Evolutionary conservation across 2,888 invertebrate species (phyloP).

Genomic region (Lochmaea capreae): DNA sequence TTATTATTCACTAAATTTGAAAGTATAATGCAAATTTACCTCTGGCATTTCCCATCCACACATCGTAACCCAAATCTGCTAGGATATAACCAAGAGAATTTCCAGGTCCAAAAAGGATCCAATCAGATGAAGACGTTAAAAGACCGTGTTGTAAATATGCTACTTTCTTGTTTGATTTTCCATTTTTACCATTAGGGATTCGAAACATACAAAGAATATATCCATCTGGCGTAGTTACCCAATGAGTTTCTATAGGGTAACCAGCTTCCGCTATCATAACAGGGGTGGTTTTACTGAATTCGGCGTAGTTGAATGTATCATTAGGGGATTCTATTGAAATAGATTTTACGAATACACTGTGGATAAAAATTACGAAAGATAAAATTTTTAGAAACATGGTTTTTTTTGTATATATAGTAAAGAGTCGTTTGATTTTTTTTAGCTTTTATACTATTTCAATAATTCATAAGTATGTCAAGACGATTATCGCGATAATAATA

Average conservation of each 20-base stretch:
- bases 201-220: slow-evolving; percentile 70
- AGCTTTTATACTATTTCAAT: not conserved
- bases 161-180: slow-evolving; percentile 53
- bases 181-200: slow-evolving; percentile 65
- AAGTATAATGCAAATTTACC: slow-evolving; percentile 41
- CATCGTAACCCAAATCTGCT: slow-evolving; percentile 57
- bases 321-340: not conserved
- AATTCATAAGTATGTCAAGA: not conserved
- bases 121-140: slow-evolving; percentile 68
- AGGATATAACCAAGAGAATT: slow-evolving; percentile 58
- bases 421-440: not conserved
- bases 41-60: slow-evolving; percentile 55
- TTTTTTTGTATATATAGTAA: not conserved
- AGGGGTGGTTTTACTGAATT: slow-evolving; percentile 8
- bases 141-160: slow-evolving; percentile 70
- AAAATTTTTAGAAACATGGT: not conserved
- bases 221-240: slow-evolving; percentile 68
- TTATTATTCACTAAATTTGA: not conserved
- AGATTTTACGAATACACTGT: not conserved
- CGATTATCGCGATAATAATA: too few relatives aligned
- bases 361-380: not conserved
- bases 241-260: slow-evolving; percentile 64
- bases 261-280: slow-evolving; percentile 63
- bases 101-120: slow-evolving; percentile 68
- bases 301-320: not conserved